A percentile compares a stretch with the other conserved stretches of the same genome.
Evolutionary conservation across 2,113 vertebrate genomes (phyloP).

Genomic region (Cavia porcellus): DNA sequence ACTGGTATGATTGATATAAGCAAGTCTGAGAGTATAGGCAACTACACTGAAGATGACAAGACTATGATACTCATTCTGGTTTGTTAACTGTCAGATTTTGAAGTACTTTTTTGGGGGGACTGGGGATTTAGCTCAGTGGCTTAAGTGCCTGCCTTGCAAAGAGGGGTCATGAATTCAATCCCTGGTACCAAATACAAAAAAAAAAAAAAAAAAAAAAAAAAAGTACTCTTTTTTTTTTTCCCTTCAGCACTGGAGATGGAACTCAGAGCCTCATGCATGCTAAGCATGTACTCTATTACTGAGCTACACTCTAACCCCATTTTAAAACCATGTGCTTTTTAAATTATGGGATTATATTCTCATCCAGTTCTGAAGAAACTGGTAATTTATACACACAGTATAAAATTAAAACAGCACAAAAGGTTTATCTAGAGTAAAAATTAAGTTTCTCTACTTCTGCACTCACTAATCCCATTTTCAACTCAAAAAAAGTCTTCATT

Average conservation of each 20-base stretch:
- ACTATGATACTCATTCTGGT: no score
- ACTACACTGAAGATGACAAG: no score
- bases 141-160: no score
- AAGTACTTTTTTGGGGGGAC: no score
- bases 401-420: slow-evolving; percentile 13
- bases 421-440: neutral
- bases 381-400: neutral
- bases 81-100: no score
- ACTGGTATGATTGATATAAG: no score
- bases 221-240: neutral
- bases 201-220: no score
- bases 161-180: no score
- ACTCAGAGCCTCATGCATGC: neutral
- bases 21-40: no score
- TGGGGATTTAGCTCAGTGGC: no score
- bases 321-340: neutral
- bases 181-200: no score
- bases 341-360: neutral
- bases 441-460: neutral
- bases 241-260: neutral
- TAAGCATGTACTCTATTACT: neutral
- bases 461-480: neutral
- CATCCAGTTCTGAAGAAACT: neutral
- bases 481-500: neutral
- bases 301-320: neutral